Percentiles rank a stretch among this genome's conserved stretches.
These are phyloP conservation scores for Oligia strigilis DNA, from an alignment of 2,888 invertebrate genomes.

Conservation along the genomic window DNA sequence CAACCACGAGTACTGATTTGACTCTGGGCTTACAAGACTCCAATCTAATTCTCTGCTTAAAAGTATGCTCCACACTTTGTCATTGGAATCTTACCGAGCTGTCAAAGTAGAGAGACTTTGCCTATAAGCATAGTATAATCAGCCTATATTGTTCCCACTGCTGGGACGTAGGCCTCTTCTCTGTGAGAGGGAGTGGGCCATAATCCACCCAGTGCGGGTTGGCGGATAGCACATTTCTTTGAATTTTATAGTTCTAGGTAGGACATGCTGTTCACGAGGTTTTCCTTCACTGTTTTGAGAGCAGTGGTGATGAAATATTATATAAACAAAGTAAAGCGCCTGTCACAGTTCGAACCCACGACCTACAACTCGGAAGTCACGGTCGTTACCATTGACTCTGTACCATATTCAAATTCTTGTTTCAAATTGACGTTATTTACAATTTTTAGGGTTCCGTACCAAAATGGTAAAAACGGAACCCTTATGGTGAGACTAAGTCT, in stretches of 20 bases:
- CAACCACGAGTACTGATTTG: background rate
- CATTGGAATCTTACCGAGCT: background rate
- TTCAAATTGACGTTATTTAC: too few species aligned
- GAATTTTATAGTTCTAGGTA: background rate
- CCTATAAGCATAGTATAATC: background rate
- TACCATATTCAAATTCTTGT: too few species aligned
- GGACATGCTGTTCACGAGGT: background rate
- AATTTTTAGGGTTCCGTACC: too few species aligned
- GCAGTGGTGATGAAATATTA: background rate
- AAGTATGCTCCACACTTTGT: background rate
- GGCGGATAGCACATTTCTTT: background rate
- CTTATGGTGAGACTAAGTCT: too few species aligned
- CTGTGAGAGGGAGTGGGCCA: background rate
- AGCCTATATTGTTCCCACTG: background rate
- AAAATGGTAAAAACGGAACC: too few species aligned
- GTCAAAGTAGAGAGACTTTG: background rate
- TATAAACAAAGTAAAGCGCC: background rate
- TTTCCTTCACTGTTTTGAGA: background rate
- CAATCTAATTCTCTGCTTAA: too few species aligned
- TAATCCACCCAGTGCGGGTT: background rate
- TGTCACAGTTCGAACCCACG: background rate
- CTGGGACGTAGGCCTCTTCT: background rate
- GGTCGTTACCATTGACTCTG: background rate
- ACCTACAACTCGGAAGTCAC: background rate
- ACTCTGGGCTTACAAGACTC: background rate